Base-by-base conservation (phyloP, 2,797 vertebrate genomes). In the Anguilla marmorata region DNA sequence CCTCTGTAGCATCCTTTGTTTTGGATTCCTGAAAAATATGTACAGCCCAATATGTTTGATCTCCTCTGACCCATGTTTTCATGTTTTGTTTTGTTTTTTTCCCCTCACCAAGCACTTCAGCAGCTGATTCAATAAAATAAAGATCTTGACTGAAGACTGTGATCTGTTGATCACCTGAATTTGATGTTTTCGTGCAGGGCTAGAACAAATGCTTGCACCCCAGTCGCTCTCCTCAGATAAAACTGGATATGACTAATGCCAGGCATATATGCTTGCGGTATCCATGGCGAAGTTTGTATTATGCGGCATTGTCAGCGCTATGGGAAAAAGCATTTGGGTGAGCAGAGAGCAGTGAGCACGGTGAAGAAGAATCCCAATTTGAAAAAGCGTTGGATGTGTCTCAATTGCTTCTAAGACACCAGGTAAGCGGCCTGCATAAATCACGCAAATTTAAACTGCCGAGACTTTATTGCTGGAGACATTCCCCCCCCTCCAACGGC, bases 401-500 rank as follows among this genome's bases (percentile, higher is more conserved):
- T 82, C 41, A 82, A 50, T 82, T 50, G 79, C 19, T 1, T 48
- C 6, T 48, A 48, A 82, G 41, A 82, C 79, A 48, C 19, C 6
- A 24, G 79, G 79, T 82, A 48, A 82, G 79, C 79, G 21, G 79
- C 79, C 12, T 82, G 79, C 41, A 50, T 82, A 24, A 82, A 82
- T 82, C 79, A 82, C 19, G 45, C 41, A 82, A 82, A 50, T 82
- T 82, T 79, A 37, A 72, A 41, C 74, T 4, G 72, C 30, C 14
- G 30, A 5, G 6, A 41, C 33, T 14, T 76, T 48, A 80, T 48
- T n/a, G 6, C 79, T 2, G 16, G 21, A 41, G 72, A 24, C 24
- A 50, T 7, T 2, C 79, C 41, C 79, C 27, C 79, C 79, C 21
- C 82, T 30, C 50, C n/a, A 56, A 33, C 0, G 21, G 50, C 52